Evolutionary conservation across 2,888 invertebrate genomes (phyloP).

Genomic region (Galerucella calmariensis): DNA sequence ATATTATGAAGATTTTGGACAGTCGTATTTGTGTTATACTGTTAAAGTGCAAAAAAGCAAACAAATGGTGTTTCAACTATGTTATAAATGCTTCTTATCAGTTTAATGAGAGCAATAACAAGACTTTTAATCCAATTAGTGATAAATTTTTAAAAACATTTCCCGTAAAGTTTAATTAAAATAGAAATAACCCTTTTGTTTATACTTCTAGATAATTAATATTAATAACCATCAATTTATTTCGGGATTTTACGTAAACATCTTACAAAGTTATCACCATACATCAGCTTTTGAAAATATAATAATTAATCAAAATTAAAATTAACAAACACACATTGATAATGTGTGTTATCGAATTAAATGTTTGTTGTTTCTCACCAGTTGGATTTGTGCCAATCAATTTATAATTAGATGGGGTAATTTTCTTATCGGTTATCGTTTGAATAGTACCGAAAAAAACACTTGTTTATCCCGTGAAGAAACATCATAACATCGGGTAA

Average conservation of each 20-base stretch:
- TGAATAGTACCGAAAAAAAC: conserved; percentile 44
- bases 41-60: background rate
- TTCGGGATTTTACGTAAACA: conserved; percentile 36
- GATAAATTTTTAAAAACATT: background rate
- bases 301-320: conserved; percentile 53
- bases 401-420: conserved; percentile 52
- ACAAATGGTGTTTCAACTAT: background rate
- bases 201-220: conserved; percentile 36
- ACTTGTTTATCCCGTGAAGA: background rate
- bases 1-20: too few species aligned
- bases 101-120: conserved; percentile 25
- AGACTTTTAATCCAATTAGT: background rate
- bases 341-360: conserved; percentile 50
- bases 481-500: conserved; percentile 8
- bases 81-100: conserved; percentile 9
- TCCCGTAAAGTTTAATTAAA: conserved; percentile 15
- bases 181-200: conserved; percentile 31
- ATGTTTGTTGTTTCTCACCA: conserved; percentile 54
- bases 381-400: conserved; percentile 51
- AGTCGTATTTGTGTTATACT: background rate
- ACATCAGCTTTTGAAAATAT: conserved; percentile 40
- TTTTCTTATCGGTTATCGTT: conserved; percentile 44
- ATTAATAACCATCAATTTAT: conserved; percentile 43
- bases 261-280: conserved; percentile 42
- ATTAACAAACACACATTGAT: conserved; percentile 50